These are phyloP conservation scores for Caenorhabditis parvicauda DNA, from an alignment of 2,888 invertebrate species.

Conservation along the genomic window DNA sequence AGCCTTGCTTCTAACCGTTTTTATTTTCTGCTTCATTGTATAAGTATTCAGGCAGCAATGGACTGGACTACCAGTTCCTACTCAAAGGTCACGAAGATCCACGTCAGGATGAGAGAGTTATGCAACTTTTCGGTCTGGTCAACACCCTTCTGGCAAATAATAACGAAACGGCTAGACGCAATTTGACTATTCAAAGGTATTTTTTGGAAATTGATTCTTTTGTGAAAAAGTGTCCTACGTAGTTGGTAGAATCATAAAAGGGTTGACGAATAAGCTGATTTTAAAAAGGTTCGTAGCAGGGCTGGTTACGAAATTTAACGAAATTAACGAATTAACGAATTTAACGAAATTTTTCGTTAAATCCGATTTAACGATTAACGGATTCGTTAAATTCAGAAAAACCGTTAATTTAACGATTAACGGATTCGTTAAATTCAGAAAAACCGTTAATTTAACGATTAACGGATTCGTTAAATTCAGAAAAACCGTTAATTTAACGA, in stretches of 20 bases:
- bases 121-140: slow-evolving; percentile 87
- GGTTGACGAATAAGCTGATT: neutral
- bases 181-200: slow-evolving; percentile 67
- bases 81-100: slow-evolving; percentile 98
- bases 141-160: slow-evolving; percentile 91
- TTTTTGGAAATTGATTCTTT: neutral
- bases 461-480: too few species aligned
- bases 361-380: too few species aligned
- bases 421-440: too few species aligned
- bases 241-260: neutral
- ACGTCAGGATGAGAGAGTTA: slow-evolving; percentile 89
- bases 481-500: too few species aligned
- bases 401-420: too few species aligned
- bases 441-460: too few species aligned
- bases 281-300: too few species aligned
- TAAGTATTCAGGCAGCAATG: slow-evolving; percentile 78
- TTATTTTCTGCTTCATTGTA: slow-evolving; percentile 2
- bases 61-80: slow-evolving; percentile 95
- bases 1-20: neutral
- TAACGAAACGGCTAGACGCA: slow-evolving; percentile 88
- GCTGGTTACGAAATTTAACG: too few species aligned
- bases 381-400: too few species aligned
- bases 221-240: too few species aligned
- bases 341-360: too few species aligned
- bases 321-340: too few species aligned